Conservation (phyloP, 2,888 invertebrate species). For the Podotricha telesiphe region DNA sequence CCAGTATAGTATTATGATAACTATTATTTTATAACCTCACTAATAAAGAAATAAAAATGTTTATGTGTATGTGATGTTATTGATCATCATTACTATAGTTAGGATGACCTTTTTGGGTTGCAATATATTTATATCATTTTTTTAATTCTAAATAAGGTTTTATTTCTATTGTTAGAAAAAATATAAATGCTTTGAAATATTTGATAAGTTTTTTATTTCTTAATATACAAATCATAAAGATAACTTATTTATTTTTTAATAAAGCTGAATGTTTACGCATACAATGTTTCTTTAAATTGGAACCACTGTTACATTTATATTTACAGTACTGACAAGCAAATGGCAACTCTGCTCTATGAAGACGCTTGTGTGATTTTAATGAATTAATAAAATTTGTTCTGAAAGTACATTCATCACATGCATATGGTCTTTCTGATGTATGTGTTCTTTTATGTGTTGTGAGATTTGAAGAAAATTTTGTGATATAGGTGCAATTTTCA, state of each 20-base stretch:
- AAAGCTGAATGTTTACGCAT: slow-evolving; percentile 59
- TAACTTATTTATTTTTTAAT: slow-evolving; percentile 12
- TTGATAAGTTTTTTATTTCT: slow-evolving; percentile 17
- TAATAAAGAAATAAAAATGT: slow-evolving; percentile 62
- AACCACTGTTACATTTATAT: slow-evolving; percentile 77
- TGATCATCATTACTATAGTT: slow-evolving; percentile 64
- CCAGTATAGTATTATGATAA: slow-evolving; percentile 61
- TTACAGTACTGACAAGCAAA: slow-evolving; percentile 68
- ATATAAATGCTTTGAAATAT: slow-evolving; percentile 61
- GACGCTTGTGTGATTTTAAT: slow-evolving; percentile 71
- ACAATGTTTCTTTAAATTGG: slow-evolving; percentile 77
- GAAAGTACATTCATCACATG: slow-evolving; percentile 77
- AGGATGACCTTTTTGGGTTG: slow-evolving; percentile 58
- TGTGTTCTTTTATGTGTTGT: slow-evolving; percentile 74
- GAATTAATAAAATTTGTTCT: slow-evolving; percentile 77
- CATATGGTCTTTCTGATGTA: slow-evolving; percentile 72
- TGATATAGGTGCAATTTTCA: slow-evolving; percentile 80
- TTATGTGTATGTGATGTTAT: slow-evolving; percentile 66
- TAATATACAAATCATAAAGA: slow-evolving; percentile 6
- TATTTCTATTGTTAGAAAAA: slow-evolving; percentile 59
- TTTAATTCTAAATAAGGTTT: slow-evolving; percentile 66
- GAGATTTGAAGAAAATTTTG: slow-evolving; percentile 78
- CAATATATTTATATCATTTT: slow-evolving; percentile 72
- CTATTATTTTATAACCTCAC: slow-evolving; percentile 58
- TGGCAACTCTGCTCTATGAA: slow-evolving; percentile 71